Evolutionary conservation across 2,888 invertebrate genomes (phyloP).

Genomic region (Morpho achilles): DNA sequence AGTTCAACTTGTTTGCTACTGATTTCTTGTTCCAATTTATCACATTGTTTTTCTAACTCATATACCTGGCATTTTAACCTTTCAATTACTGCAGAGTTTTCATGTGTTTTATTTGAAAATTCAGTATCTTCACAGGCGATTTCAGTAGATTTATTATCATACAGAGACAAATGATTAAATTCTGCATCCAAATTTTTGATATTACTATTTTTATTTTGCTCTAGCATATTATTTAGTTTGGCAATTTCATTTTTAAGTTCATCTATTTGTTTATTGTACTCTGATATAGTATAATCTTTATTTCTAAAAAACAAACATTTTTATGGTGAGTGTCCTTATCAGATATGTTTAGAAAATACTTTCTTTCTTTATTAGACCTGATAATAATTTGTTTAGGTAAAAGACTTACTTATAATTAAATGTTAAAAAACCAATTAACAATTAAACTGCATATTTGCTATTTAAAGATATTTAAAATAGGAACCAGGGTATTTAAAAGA

Average conservation of each 20-base stretch:
- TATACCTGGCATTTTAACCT: constrained; percentile 46
- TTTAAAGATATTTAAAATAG: too few species aligned
- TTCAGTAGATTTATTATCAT: constrained; percentile 21
- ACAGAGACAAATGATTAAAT: constrained; percentile 36
- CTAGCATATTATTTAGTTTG: constrained; percentile 36
- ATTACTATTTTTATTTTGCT: constrained; percentile 34
- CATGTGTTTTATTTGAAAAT: constrained; percentile 18
- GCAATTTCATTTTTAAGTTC: constrained; percentile 60
- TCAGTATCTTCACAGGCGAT: constrained; percentile 5
- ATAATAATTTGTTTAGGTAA: too few species aligned
- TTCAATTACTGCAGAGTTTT: constrained; percentile 34
- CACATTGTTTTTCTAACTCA: constrained; percentile 54
- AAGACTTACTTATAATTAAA: too few species aligned
- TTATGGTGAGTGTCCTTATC: neutral
- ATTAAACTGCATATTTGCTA: too few species aligned
- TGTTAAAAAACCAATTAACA: too few species aligned
- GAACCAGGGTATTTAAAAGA: too few species aligned
- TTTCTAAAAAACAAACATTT: constrained; percentile 46
- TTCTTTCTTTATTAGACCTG: too few species aligned
- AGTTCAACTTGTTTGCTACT: constrained; percentile 64
- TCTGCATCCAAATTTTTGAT: constrained; percentile 39
- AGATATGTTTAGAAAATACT: too few species aligned
- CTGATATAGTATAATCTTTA: constrained; percentile 63
- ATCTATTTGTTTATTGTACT: constrained; percentile 67
- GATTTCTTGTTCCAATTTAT: constrained; percentile 60